A percentile compares a stretch with the other conserved stretches of the same genome.
phyloP scores from a whole-genome alignment of 2,888 invertebrate genomes.

The Lamproptera curius region DNA sequence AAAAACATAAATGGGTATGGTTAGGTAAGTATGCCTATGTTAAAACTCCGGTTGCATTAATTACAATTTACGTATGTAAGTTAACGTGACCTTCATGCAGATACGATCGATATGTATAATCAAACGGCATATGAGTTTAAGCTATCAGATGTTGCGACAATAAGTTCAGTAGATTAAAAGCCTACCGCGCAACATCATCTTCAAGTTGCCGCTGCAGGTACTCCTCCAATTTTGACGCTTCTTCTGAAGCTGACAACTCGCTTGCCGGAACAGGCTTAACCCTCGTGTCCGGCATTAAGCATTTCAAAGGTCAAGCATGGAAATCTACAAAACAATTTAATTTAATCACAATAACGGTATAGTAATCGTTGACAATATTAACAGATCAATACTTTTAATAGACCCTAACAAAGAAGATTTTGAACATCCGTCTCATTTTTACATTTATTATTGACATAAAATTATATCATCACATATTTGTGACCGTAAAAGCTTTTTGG shows the following conservation, averaged over 20 bases:
- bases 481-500: no score
- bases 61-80: background rate
- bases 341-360: no score
- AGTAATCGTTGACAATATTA: no score
- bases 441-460: no score
- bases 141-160: background rate
- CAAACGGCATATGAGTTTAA: background rate
- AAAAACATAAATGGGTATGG: constrained; percentile 21
- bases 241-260: constrained; percentile 51
- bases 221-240: constrained; percentile 52
- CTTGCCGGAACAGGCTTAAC: constrained; percentile 56
- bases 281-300: constrained; percentile 59
- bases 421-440: no score
- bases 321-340: background rate
- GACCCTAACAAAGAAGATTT: no score
- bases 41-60: background rate
- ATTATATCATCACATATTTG: no score
- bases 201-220: constrained; percentile 60
- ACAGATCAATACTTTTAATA: no score
- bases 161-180: background rate
- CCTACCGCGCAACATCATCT: constrained; percentile 65
- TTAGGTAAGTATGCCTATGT: no score
- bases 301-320: constrained; percentile 34
- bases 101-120: background rate
- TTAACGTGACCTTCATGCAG: background rate